phyloP scores from a whole-genome alignment of 2,888 invertebrate genomes.

The Spilosoma lubricipeda region DNA sequence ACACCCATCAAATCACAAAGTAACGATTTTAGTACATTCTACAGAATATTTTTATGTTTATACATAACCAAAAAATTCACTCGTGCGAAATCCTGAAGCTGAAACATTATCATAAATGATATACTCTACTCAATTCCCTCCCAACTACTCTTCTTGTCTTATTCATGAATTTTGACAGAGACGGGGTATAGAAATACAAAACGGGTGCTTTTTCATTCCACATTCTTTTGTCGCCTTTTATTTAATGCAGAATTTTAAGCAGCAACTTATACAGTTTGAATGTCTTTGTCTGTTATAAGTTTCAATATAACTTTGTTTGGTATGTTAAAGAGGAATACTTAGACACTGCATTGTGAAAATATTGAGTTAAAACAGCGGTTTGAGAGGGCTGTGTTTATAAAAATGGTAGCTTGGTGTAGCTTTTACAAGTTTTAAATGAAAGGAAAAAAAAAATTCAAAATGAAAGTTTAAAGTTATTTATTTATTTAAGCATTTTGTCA shows the following conservation, averaged over 20 bases:
- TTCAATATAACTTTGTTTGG: slow-evolving; percentile 42
- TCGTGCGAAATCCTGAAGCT: slow-evolving; percentile 35
- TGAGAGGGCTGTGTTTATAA: background rate
- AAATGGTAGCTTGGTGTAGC: background rate
- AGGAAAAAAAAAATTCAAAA: background rate
- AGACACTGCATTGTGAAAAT: slow-evolving; percentile 11
- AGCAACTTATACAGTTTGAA: slow-evolving; percentile 48
- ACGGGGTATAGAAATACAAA: slow-evolving; percentile 53
- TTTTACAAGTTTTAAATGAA: background rate
- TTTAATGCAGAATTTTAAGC: slow-evolving; percentile 53
- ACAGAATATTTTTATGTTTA: no score
- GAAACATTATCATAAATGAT: slow-evolving; percentile 57
- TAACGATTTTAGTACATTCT: slow-evolving; percentile 13
- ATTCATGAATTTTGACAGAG: slow-evolving; percentile 62
- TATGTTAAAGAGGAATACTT: slow-evolving; percentile 25
- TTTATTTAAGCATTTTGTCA: no score
- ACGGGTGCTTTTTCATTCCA: slow-evolving; percentile 51
- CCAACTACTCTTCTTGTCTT: slow-evolving; percentile 54
- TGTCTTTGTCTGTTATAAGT: slow-evolving; percentile 48
- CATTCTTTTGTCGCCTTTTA: slow-evolving; percentile 52
- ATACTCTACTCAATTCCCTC: slow-evolving; percentile 49
- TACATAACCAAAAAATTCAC: slow-evolving; percentile 39
- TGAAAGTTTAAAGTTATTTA: background rate
- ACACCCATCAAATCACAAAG: slow-evolving; percentile 16
- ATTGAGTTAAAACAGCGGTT: slow-evolving; percentile 12